phyloP scores from a whole-genome alignment of 2,797 vertebrate genomes.

The Carcharodon carcharias region DNA sequence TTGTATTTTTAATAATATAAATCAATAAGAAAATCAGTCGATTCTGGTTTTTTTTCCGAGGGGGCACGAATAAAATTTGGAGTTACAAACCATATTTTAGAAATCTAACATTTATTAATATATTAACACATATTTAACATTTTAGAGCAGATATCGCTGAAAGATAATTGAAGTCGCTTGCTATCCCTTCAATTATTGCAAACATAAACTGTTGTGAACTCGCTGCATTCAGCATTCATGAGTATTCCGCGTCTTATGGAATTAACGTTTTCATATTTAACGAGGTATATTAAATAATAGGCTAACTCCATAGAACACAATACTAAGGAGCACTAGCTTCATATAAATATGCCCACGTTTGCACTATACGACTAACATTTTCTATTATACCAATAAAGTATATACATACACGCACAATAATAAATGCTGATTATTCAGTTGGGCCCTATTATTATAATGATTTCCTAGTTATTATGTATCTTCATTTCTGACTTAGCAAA shows the following conservation, averaged over 20 bases:
- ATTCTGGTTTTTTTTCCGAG: background rate
- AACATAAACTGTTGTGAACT: background rate
- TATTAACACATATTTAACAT: background rate
- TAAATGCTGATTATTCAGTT: background rate
- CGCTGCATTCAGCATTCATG: background rate
- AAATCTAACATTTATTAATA: conserved; percentile 18
- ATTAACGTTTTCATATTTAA: background rate
- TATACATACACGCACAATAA: no score
- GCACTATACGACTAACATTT: background rate
- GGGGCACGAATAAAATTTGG: background rate
- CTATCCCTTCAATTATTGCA: background rate
- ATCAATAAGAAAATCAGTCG: background rate
- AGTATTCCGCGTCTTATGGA: background rate
- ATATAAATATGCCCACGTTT: background rate
- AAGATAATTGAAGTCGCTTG: background rate
- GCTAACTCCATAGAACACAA: background rate
- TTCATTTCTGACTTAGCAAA: background rate
- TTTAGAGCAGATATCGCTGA: background rate
- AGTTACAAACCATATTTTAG: background rate
- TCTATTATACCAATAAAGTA: background rate
- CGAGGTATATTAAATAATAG: background rate
- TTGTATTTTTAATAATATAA: background rate
- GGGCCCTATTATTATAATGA: background rate
- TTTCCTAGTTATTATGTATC: background rate
- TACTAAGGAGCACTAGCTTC: background rate